Conservation (phyloP, 2,113 vertebrate genomes). For the Phrynocephalus versicolor region DNA sequence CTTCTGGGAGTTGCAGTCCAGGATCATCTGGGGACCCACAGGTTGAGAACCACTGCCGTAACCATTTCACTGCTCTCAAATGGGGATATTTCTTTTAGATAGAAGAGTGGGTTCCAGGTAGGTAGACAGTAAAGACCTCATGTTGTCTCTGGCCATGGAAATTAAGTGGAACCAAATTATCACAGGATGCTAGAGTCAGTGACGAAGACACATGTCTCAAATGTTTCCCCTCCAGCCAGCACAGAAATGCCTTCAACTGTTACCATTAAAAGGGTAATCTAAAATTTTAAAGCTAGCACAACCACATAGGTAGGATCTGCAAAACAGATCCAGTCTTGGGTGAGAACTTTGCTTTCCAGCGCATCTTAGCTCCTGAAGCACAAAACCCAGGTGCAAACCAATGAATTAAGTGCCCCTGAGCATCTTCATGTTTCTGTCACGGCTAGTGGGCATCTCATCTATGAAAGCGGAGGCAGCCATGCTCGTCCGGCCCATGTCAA, state of each 20-base stretch:
- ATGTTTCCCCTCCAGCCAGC: background rate
- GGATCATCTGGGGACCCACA: too few relatives aligned
- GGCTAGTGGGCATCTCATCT: background rate
- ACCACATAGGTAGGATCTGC: background rate
- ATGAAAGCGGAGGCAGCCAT: too few relatives aligned
- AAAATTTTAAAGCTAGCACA: too few relatives aligned
- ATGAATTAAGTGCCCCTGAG: background rate
- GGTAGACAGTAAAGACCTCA: background rate
- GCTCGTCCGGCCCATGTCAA: rapidly evolving
- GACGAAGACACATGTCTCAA: background rate
- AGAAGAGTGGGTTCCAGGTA: background rate
- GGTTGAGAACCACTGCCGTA: too few relatives aligned
- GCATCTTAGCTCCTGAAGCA: background rate
- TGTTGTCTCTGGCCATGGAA: background rate
- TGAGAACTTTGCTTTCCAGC: too few relatives aligned
- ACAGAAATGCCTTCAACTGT: too few relatives aligned
- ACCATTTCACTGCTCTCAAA: background rate
- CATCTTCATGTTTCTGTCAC: background rate
- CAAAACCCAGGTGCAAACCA: background rate
- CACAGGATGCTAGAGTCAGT: background rate
- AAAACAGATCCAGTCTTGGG: too few relatives aligned
- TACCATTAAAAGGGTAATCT: too few relatives aligned
- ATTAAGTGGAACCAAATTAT: background rate
- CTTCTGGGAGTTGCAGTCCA: too few relatives aligned
- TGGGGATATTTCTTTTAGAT: background rate